phyloP scores from a whole-genome alignment of 2,888 invertebrate species.

The Fragum fragum region DNA sequence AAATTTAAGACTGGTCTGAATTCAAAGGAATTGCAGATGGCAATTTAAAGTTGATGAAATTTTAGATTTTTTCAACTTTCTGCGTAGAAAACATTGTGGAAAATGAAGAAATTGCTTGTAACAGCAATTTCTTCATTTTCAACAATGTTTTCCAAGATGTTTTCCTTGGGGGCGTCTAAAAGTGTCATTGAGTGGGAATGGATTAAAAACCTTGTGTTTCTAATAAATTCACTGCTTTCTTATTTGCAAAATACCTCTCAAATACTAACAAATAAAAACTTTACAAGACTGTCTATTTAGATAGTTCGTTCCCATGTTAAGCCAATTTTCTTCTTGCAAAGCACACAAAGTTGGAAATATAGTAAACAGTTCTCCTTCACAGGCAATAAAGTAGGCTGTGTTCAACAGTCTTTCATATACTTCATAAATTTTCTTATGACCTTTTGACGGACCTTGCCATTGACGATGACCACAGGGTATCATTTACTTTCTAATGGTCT shows the following conservation, averaged over 20 bases:
- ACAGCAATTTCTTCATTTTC: too few species aligned
- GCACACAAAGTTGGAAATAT: conserved; percentile 33
- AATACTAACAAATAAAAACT: conserved; percentile 21
- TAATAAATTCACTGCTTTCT: conserved; percentile 1
- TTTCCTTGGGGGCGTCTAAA: too few species aligned
- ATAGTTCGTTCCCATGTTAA: conserved; percentile 29
- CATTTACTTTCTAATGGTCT: conserved; percentile 17
- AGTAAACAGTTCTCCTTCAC: conserved; percentile 24
- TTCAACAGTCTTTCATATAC: conserved; percentile 36
- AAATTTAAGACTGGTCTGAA: too few species aligned
- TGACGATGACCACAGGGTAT: conserved; percentile 28
- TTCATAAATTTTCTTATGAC: conserved; percentile 26
- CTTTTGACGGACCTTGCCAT: conserved; percentile 5
- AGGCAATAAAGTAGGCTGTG: conserved; percentile 44
- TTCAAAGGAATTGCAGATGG: too few species aligned
- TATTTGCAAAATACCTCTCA: conserved; percentile 13
- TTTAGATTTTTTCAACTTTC: too few species aligned
- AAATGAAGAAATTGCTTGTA: too few species aligned
- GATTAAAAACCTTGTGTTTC: neutral
- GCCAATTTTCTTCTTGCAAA: conserved; percentile 34
- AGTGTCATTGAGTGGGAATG: too few species aligned
- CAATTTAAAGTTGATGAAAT: too few species aligned
- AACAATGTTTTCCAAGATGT: too few species aligned
- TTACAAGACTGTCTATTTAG: conserved; percentile 16
- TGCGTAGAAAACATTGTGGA: too few species aligned